Conservation (phyloP, 2,888 invertebrate genomes). For the Leucophenga maculata region DNA sequence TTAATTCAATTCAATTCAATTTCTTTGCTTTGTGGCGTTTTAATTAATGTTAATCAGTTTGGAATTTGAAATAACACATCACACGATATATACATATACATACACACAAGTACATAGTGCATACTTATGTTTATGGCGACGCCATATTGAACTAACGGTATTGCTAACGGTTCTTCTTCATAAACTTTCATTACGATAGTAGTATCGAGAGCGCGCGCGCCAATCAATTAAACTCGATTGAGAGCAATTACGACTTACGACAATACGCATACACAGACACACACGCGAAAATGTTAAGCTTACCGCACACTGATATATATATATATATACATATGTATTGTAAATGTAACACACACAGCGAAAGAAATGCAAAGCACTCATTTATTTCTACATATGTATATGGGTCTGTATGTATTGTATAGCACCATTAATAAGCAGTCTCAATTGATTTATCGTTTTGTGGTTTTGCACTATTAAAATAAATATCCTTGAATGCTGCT, state of each 20-base stretch:
- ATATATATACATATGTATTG: too few species aligned
- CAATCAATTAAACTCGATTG: constrained; percentile 63
- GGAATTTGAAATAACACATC: not conserved
- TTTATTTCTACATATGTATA: too few species aligned
- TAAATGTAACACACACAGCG: too few species aligned
- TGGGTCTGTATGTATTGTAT: too few species aligned
- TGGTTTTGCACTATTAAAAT: not conserved
- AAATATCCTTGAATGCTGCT: constrained; percentile 5
- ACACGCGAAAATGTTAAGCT: not conserved
- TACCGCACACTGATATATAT: too few species aligned
- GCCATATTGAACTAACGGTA: constrained; percentile 15
- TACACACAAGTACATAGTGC: not conserved
- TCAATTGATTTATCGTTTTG: not conserved
- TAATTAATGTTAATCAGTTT: constrained; percentile 22
- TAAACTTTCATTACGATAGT: too few species aligned
- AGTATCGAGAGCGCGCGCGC: not conserved
- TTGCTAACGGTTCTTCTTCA: constrained; percentile 5
- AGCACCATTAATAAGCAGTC: not conserved
- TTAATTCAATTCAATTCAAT: constrained; percentile 10
- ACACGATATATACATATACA: constrained; percentile 16
- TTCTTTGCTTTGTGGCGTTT: not conserved
- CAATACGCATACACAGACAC: constrained; percentile 4
- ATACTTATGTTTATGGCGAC: not conserved
- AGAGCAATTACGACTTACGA: constrained; percentile 57
- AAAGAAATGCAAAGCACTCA: too few species aligned